A percentile compares a stretch with the other conserved stretches of the same genome.
Conservation (phyloP, 1,140 invertebrate species). For the Drosophila biarmipes region DNA sequence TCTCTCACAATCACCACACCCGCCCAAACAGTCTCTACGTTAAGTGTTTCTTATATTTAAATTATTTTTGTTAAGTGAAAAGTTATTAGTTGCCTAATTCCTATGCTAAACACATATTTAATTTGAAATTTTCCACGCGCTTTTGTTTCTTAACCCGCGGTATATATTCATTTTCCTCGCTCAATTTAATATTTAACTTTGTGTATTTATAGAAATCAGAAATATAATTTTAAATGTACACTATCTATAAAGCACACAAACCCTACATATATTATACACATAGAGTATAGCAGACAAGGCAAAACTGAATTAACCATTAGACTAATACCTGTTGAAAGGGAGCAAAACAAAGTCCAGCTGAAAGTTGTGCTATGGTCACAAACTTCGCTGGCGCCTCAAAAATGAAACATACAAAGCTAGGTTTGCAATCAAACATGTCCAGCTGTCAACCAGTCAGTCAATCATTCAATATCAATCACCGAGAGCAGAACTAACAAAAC, state of each 20-base stretch:
- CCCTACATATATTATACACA: constrained; percentile 13
- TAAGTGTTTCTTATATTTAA: constrained; percentile 77
- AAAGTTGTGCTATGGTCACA: constrained; percentile 1
- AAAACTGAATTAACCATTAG: constrained; percentile 54
- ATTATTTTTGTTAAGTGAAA: constrained; percentile 75
- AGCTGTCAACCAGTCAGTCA: constrained; percentile 31
- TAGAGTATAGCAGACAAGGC: constrained; percentile 32
- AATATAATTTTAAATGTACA: constrained; percentile 61
- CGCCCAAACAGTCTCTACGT: constrained; percentile 69
- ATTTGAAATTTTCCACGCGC: constrained; percentile 48
- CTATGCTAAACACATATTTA: constrained; percentile 59
- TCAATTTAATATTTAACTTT: constrained; percentile 53
- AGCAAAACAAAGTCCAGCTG: constrained; percentile 32
- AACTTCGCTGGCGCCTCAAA: constrained; percentile 8
- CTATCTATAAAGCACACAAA: constrained; percentile 12
- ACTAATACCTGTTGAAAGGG: constrained; percentile 18
- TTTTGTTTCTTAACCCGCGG: constrained; percentile 27
- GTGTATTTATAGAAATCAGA: constrained; percentile 62
- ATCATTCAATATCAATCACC: constrained; percentile 21
- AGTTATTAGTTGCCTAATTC: constrained; percentile 70
- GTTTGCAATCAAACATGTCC: constrained; percentile 20
- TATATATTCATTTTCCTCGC: constrained; percentile 44
- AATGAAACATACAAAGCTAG: constrained; percentile 7
- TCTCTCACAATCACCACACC: constrained; percentile 36
- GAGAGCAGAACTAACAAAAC: constrained; percentile 50